phyloP scores from a whole-genome alignment of 1,140 invertebrate genomes.

The Bemisia tabaci region DNA sequence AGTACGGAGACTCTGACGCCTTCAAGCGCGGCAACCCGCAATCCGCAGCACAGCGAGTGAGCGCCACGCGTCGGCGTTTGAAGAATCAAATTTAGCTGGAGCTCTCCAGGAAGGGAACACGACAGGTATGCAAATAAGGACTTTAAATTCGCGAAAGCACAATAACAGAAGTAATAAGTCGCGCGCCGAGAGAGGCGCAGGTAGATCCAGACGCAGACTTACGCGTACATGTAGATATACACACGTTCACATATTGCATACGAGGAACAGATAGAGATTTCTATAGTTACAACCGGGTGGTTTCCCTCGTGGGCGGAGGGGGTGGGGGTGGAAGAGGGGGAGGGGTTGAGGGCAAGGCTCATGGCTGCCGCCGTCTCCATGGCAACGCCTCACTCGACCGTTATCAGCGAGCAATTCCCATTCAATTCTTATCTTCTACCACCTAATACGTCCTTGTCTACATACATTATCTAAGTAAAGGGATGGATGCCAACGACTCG shows the following conservation, averaged over 20 bases:
- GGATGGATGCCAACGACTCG: not conserved
- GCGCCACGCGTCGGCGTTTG: no score
- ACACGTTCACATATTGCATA: not conserved
- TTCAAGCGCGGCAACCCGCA: no score
- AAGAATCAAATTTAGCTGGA: no score
- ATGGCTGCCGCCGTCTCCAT: not conserved
- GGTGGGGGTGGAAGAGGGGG: not conserved
- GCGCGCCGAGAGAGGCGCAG: no score
- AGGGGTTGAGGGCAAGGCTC: not conserved
- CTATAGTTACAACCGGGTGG: not conserved
- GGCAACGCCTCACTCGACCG: not conserved
- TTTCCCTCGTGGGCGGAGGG: not conserved
- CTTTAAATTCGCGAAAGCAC: no score
- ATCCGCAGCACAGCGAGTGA: no score
- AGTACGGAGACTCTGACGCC: no score
- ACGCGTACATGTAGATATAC: not conserved
- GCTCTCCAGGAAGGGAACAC: no score
- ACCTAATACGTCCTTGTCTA: not conserved
- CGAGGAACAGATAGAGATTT: not conserved
- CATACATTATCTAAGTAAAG: not conserved
- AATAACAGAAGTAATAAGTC: no score
- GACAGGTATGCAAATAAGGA: no score
- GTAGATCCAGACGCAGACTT: not conserved
- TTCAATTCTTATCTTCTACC: not conserved
- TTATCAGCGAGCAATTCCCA: not conserved